Evolutionary conservation across 1,140 invertebrate species (phyloP).

Genomic region (Neodiprion fabricii): DNA sequence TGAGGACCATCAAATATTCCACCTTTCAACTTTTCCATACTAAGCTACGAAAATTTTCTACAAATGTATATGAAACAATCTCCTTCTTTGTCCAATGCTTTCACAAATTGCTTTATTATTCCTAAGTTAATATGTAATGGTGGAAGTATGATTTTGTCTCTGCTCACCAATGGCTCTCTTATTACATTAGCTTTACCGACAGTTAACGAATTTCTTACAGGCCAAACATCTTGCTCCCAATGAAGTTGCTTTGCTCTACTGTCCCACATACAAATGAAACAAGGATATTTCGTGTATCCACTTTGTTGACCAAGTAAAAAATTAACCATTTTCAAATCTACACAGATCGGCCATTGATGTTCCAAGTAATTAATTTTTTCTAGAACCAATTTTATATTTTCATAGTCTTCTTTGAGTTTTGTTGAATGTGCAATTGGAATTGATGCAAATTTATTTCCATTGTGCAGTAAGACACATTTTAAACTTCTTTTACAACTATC

Average conservation of each 20-base stretch:
- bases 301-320: slow-evolving; percentile 39
- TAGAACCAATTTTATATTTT: too few relatives aligned
- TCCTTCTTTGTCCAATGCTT: slow-evolving; percentile 35
- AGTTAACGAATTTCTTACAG: slow-evolving; percentile 25
- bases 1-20: slow-evolving; percentile 38
- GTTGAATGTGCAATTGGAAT: too few relatives aligned
- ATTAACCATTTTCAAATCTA: too few relatives aligned
- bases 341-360: too few relatives aligned
- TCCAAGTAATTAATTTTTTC: too few relatives aligned
- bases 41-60: slow-evolving; percentile 28
- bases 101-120: slow-evolving; percentile 51
- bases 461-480: too few relatives aligned
- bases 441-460: too few relatives aligned
- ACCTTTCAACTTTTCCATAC: slow-evolving; percentile 35
- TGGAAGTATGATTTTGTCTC: slow-evolving; percentile 40
- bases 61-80: slow-evolving; percentile 31
- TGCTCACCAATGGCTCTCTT: slow-evolving; percentile 29
- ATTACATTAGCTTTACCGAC: slow-evolving; percentile 39
- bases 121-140: slow-evolving; percentile 49
- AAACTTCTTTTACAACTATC: too few relatives aligned
- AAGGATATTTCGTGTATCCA: slow-evolving; percentile 49
- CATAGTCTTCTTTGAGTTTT: too few relatives aligned
- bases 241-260: slow-evolving; percentile 35
- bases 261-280: slow-evolving; percentile 45
- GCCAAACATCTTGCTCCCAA: slow-evolving; percentile 31